Percentiles rank a stretch among this genome's conserved stretches.
These are phyloP conservation scores for Parotocinclus haroldoi DNA, from an alignment of 2,797 vertebrate genomes.

Conservation along the genomic window DNA sequence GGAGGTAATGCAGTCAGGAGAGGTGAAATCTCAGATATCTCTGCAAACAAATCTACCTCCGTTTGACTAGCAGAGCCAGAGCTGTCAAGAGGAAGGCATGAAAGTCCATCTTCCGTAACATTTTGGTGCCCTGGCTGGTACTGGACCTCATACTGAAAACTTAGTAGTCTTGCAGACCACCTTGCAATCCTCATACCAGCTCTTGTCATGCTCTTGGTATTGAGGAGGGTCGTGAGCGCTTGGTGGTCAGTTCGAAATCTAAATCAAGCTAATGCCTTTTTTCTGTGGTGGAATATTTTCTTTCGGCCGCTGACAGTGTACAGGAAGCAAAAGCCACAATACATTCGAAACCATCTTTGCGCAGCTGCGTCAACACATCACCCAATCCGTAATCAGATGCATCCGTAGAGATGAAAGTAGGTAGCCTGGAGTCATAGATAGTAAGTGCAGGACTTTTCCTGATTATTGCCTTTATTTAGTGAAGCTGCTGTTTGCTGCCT, in stretches of 20 bases:
- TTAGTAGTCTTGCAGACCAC: neutral
- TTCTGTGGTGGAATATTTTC: neutral
- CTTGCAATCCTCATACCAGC: constrained; percentile 3
- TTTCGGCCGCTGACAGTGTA: neutral
- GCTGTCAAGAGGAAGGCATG: neutral
- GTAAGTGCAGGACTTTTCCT: neutral
- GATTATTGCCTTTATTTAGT: neutral
- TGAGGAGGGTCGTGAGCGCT: neutral
- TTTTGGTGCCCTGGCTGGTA: neutral
- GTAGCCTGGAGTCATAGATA: no score
- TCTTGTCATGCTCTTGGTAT: neutral
- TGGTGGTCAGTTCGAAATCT: neutral
- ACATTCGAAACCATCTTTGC: neutral
- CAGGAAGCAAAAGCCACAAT: neutral
- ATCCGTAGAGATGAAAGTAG: neutral
- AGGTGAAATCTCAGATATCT: no score
- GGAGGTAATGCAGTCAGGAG: neutral
- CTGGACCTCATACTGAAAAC: neutral
- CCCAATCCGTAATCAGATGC: neutral
- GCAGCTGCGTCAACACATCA: neutral
- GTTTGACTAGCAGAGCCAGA: no score
- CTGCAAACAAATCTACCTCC: no score
- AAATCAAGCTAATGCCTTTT: neutral
- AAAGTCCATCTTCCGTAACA: neutral
- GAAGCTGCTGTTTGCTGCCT: neutral